Evolutionary conservation across 1,140 invertebrate genomes (phyloP).

Genomic region (Drosophila subobscura): DNA sequence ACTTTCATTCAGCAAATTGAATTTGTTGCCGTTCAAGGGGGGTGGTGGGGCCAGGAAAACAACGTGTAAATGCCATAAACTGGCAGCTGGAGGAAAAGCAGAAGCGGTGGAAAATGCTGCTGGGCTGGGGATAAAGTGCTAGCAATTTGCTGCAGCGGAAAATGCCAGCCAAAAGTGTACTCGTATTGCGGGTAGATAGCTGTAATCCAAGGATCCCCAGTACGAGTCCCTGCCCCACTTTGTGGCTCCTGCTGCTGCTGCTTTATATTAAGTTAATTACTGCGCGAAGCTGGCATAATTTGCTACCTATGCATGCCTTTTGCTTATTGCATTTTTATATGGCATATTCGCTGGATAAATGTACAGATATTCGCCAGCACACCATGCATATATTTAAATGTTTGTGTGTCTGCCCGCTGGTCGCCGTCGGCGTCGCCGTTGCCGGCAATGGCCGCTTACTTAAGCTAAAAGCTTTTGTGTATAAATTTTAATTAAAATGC

Average conservation of each 20-base stretch:
- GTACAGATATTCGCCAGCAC: not conserved
- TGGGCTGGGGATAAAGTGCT: conserved; percentile 21
- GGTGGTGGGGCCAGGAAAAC: conserved; percentile 1
- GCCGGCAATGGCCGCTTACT: conserved; percentile 65
- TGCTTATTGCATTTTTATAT: conserved; percentile 58
- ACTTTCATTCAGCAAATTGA: conserved; percentile 48
- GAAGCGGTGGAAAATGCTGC: conserved; percentile 13
- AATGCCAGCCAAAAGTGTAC: conserved; percentile 2
- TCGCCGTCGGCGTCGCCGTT: conserved; percentile 8
- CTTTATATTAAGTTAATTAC: conserved; percentile 68
- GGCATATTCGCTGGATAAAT: conserved; percentile 15
- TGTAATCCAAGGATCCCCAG: conserved; percentile 23
- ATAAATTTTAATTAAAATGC: conserved; percentile 74
- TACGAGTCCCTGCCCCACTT: not conserved
- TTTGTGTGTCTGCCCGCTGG: conserved; percentile 33
- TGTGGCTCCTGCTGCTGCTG: not conserved
- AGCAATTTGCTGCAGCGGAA: conserved; percentile 33
- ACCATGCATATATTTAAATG: conserved; percentile 16
- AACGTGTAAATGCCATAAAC: conserved; percentile 22
- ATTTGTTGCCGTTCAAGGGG: conserved; percentile 49
- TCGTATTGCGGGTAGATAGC: conserved; percentile 17
- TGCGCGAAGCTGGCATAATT: conserved; percentile 54
- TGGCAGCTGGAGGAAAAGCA: not conserved
- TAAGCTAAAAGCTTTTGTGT: conserved; percentile 81
- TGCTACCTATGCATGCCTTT: conserved; percentile 62